These are phyloP conservation scores for Blera fallax DNA, from an alignment of 2,888 invertebrate species.

Conservation along the genomic window DNA sequence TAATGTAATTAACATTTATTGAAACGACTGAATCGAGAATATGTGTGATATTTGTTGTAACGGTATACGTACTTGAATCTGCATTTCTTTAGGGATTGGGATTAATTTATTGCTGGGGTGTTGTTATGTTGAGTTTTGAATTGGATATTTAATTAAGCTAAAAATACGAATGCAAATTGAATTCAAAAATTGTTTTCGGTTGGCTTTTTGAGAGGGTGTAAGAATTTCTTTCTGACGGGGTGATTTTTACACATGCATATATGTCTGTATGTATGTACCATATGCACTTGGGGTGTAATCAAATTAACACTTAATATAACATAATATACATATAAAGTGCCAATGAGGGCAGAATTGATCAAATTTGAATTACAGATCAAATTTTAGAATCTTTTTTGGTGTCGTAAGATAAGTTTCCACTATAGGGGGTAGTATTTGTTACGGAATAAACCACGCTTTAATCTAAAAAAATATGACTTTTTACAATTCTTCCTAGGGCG, in stretches of 20 bases:
- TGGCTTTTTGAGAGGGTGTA: not conserved
- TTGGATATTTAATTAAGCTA: slow-evolving; percentile 40
- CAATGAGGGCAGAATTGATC: no score
- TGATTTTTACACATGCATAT: not conserved
- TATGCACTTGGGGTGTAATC: not conserved
- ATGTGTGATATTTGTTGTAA: slow-evolving; percentile 23
- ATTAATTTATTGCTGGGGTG: slow-evolving; percentile 16
- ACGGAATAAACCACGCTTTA: no score
- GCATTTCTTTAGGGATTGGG: not conserved
- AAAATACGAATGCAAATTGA: slow-evolving; percentile 40
- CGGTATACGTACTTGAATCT: not conserved
- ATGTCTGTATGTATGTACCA: no score
- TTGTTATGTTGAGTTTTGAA: slow-evolving; percentile 6
- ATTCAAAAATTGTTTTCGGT: slow-evolving; percentile 3
- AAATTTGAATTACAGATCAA: no score
- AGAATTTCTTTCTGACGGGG: not conserved
- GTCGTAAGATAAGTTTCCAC: no score
- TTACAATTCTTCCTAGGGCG: no score
- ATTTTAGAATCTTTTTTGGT: no score
- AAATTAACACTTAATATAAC: not conserved
- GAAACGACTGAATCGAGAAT: slow-evolving; percentile 15
- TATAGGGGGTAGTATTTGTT: no score
- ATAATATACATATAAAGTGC: not conserved
- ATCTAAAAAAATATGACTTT: no score
- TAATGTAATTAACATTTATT: slow-evolving; percentile 63